phyloP scores from a whole-genome alignment of 2,113 vertebrate genomes.

The Saguinus imperator region DNA sequence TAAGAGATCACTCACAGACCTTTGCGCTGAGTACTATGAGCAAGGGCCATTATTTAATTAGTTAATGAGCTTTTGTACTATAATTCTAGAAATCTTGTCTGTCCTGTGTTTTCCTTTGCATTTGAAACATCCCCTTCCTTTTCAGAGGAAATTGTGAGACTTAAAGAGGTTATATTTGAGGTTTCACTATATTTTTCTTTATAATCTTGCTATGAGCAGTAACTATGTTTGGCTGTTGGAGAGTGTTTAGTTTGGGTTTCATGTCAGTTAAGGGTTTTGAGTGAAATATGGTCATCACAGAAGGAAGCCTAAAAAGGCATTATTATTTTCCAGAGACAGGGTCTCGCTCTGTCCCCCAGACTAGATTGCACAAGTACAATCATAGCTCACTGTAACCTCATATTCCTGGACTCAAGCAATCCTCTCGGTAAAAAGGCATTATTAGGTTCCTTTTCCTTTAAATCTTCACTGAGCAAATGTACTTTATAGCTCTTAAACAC shows the following conservation, averaged over 20 bases:
- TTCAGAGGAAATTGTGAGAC: slow-evolving; percentile 27
- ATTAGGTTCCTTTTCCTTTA: background rate
- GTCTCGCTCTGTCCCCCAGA: no score
- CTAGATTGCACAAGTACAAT: no score
- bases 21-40: background rate
- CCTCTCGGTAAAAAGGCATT: background rate
- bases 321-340: background rate
- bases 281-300: background rate
- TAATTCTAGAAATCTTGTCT: background rate
- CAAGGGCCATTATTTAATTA: slow-evolving; percentile 3
- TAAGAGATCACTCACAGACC: slow-evolving; percentile 13
- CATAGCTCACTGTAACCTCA: no score
- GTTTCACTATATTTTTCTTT: slow-evolving; percentile 26
- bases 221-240: background rate
- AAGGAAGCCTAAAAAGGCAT: background rate
- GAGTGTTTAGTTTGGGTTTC: slow-evolving; percentile 4
- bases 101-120: slow-evolving; percentile 43
- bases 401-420: no score
- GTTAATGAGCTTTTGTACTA: background rate
- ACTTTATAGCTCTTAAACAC: background rate
- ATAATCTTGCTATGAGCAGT: background rate
- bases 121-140: slow-evolving; percentile 30
- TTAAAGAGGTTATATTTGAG: slow-evolving; percentile 33
- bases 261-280: background rate
- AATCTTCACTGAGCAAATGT: background rate